These are phyloP conservation scores for Suillia variegata DNA, from an alignment of 2,888 invertebrate genomes.

Conservation along the genomic window DNA sequence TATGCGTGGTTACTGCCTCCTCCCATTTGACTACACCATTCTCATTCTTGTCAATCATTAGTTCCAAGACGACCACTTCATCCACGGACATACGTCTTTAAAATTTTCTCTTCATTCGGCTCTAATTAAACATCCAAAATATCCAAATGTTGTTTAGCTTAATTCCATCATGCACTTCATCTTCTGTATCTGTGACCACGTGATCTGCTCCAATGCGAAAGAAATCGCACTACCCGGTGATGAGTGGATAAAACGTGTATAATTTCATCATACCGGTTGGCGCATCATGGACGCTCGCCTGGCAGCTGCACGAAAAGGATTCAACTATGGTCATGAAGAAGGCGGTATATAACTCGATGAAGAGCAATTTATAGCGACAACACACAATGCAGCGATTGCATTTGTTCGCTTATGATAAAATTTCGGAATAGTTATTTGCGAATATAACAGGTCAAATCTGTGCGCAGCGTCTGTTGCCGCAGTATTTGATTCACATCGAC, in stretches of 20 bases:
- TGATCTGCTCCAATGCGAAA: constrained; percentile 87
- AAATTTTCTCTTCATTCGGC: too few relatives aligned
- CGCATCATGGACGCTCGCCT: constrained; percentile 88
- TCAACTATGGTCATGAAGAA: constrained; percentile 87
- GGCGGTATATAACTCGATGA: constrained; percentile 80
- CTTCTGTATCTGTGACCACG: constrained; percentile 96
- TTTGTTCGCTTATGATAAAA: constrained; percentile 77
- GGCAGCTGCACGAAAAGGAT: constrained; percentile 90
- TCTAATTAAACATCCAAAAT: too few relatives aligned
- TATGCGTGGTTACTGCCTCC: too few relatives aligned
- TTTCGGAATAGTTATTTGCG: constrained; percentile 77
- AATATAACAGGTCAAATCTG: constrained; percentile 90
- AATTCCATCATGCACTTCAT: too few relatives aligned
- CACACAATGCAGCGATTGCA: constrained; percentile 85
- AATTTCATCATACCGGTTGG: constrained; percentile 92
- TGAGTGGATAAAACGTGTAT: constrained; percentile 85
- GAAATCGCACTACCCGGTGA: constrained; percentile 84
- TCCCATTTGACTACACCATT: too few relatives aligned
- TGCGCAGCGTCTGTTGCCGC: constrained; percentile 79
- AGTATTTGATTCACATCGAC: constrained; percentile 80
- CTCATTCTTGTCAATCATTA: too few relatives aligned
- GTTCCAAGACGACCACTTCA: too few relatives aligned
- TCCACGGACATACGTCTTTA: too few relatives aligned
- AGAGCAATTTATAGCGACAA: constrained; percentile 77
- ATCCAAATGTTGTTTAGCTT: too few relatives aligned